Base-by-base conservation (phyloP, 2,113 vertebrate species). In the Marmota monax region DNA sequence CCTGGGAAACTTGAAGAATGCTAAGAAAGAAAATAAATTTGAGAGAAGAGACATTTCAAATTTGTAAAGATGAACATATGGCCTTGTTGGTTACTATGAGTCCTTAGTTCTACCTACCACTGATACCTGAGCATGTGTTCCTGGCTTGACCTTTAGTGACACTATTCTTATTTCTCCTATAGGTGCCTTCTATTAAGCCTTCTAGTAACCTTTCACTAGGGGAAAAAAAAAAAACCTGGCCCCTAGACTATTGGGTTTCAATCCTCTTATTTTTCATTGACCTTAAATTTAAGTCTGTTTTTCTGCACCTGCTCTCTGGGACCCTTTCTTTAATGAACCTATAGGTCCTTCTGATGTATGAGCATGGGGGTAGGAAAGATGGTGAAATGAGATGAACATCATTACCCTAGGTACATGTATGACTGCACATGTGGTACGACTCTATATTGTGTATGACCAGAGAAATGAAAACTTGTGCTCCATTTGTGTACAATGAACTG, bases 1-100 rank as follows among this genome's bases (percentile, higher is more conserved):
- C 48, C 37, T 34, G 63, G 18, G 74, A 93, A 89, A 89, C 29
- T 32, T 61, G 34, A 89, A 96, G 61, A 93, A 90, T 56, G 22
- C 29, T 76, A 51, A 22, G 39, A 67, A 4, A 87, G 27, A 70
- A 77, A 51, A 84, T 79, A 10, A 37, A 67, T 37, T 67, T 72
- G 45, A 34, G n/a, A 45, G 82, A 67, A 78, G 63, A 86, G 78
- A 78, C 58, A 51, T 70, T 83, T 45, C 23, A 67, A 14, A 27
- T 61, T 9, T 14, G 17, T 39, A 14, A 82, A 34, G 61, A 45
- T 58, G 70, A 73, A 70, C 34, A 39, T 6, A 25, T 23, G 63
- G 11, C 22, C 51, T 63, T 61, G 17, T 25, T 73, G 63, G 45
- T 61, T 67, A 17, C 17, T 3, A 2, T 22, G 32, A 73, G 0